Evolutionary conservation across 2,113 vertebrate species (phyloP).

Genomic region (Myiozetetes cayanensis): DNA sequence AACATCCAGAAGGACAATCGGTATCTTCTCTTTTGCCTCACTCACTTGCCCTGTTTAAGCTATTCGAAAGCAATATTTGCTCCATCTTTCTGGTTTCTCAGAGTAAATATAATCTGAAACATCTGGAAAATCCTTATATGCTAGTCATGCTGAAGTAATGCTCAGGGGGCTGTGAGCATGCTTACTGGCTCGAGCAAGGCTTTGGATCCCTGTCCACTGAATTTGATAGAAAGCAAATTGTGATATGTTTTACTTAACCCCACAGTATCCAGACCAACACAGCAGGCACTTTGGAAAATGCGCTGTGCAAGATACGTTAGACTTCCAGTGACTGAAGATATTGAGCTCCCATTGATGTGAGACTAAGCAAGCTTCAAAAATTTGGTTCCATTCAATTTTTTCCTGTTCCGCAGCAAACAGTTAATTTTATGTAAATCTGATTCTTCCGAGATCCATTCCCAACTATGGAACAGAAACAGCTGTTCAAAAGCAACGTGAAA

Average conservation of each 20-base stretch:
- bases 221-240: constrained; percentile 16
- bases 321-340: not conserved
- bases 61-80: not conserved
- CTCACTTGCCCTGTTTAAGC: not conserved
- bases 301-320: not conserved
- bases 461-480: not conserved
- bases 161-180: constrained; percentile 49
- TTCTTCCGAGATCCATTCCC: not conserved
- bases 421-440: not conserved
- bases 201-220: constrained; percentile 14
- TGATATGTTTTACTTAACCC: not conserved
- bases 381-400: not conserved
- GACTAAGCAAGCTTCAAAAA: not conserved
- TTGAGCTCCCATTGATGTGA: not conserved
- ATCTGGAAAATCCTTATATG: constrained; percentile 38
- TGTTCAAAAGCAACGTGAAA: not conserved
- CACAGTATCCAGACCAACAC: not conserved
- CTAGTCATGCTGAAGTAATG: constrained; percentile 62
- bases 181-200: constrained; percentile 10
- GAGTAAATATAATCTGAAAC: constrained; percentile 60
- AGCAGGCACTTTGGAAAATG: not conserved
- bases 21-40: not conserved
- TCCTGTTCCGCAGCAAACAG: not conserved
- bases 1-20: not conserved
- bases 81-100: constrained; percentile 12